Conservation (phyloP, 2,797 vertebrate genomes). For the Adrianichthys oophorus region DNA sequence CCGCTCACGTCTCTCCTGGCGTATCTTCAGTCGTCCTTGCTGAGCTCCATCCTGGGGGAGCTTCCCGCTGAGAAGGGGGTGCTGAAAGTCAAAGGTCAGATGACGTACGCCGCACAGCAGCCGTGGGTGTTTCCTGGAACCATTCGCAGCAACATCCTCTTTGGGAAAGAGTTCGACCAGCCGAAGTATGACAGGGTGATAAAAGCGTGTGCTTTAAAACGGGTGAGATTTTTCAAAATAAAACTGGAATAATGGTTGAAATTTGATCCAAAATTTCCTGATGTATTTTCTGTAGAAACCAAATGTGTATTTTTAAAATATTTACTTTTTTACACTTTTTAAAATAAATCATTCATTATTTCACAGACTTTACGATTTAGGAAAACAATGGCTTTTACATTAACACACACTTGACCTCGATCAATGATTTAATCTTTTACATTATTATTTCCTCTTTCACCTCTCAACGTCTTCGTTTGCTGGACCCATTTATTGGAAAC, state of each 20-base stretch:
- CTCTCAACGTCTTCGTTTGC: too few species aligned
- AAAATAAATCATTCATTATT: too few species aligned
- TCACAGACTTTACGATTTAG: too few species aligned
- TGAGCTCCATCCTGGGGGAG: constrained; percentile 89
- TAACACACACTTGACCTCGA: too few species aligned
- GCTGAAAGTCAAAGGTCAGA: constrained; percentile 81
- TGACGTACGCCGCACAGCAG: constrained; percentile 93
- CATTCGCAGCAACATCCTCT: constrained; percentile 93
- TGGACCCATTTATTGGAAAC: too few species aligned
- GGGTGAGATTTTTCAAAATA: constrained; percentile 74
- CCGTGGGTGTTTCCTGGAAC: constrained; percentile 97
- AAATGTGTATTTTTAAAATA: not conserved
- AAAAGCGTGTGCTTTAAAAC: constrained; percentile 88
- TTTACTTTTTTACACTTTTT: too few species aligned
- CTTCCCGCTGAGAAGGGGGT: constrained; percentile 81
- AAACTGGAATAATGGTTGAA: not conserved
- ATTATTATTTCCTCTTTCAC: too few species aligned
- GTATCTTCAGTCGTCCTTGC: constrained; percentile 84
- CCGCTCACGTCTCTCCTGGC: too few species aligned
- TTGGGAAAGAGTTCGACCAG: constrained; percentile 86
- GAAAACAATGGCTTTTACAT: too few species aligned
- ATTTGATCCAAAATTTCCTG: too few species aligned
- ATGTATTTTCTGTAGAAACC: too few species aligned
- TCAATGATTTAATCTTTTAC: too few species aligned
- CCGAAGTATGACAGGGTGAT: constrained; percentile 88